Percentiles rank a stretch among this genome's conserved stretches.
These are phyloP conservation scores for Atta cephalotes DNA, from an alignment of 1,140 invertebrate species.

Conservation along the genomic window DNA sequence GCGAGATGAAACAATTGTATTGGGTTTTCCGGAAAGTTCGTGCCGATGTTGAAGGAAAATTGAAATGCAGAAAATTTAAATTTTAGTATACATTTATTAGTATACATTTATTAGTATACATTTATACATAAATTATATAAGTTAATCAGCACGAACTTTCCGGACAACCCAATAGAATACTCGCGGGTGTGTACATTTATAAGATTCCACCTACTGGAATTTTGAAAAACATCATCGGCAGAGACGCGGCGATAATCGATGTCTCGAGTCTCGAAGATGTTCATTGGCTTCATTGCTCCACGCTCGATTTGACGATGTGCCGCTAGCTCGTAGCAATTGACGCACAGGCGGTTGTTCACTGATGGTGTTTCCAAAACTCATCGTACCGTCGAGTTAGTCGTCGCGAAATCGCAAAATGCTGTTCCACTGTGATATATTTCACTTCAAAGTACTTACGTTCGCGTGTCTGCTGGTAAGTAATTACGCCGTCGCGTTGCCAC, in stretches of 20 bases:
- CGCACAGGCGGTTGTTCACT: conserved; percentile 77
- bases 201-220: background rate
- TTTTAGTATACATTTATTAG: no score
- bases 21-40: no score
- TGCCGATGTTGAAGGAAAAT: no score
- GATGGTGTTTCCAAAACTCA: conserved; percentile 80
- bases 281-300: background rate
- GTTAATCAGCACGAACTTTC: no score
- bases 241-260: conserved; percentile 57
- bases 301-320: conserved; percentile 65
- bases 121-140: no score
- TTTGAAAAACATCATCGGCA: background rate
- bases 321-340: conserved; percentile 71
- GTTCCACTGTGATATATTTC: conserved; percentile 78
- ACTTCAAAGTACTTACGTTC: conserved; percentile 75
- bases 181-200: background rate
- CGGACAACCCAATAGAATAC: background rate
- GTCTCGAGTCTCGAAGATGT: conserved; percentile 66
- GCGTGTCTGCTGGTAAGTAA: conserved; percentile 81
- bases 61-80: no score
- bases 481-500: no score
- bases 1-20: no score
- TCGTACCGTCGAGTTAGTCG: conserved; percentile 74
- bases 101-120: no score
- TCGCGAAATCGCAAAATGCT: conserved; percentile 80